Percentiles rank a stretch among this genome's conserved stretches.
Evolutionary conservation across 2,113 vertebrate species (phyloP).

Genomic region (Eira barbara): DNA sequence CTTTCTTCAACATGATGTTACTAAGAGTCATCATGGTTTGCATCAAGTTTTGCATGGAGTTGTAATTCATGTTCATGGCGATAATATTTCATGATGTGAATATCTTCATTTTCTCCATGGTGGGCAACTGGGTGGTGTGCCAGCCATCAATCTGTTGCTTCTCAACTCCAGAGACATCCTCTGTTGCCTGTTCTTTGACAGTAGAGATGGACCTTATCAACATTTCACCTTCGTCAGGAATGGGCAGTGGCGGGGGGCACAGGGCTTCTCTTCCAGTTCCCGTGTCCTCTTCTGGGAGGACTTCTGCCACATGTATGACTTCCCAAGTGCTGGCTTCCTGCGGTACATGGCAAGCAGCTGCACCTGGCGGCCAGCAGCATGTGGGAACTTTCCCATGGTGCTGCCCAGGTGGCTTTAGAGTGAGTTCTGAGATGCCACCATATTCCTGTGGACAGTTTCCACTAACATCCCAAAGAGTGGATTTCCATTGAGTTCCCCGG

Average conservation of each 20-base stretch:
- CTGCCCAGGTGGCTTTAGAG: neutral
- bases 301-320: neutral
- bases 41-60: neutral
- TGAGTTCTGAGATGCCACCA: neutral
- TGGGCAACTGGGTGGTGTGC: neutral
- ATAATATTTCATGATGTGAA: neutral
- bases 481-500: neutral
- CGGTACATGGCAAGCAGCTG: fast-evolving
- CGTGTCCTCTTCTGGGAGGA: neutral
- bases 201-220: neutral
- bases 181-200: too few relatives aligned
- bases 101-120: neutral
- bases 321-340: neutral
- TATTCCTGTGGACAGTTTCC: neutral
- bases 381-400: neutral
- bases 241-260: fast-evolving
- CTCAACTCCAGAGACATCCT: neutral
- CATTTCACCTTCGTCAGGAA: neutral
- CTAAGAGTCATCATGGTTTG: neutral
- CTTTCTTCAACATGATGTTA: neutral
- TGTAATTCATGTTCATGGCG: neutral
- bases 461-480: neutral
- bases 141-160: neutral
- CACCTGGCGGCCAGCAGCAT: neutral
- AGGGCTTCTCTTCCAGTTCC: neutral